phyloP scores from a whole-genome alignment of 2,797 vertebrate genomes.

The Brachymystax lenok region DNA sequence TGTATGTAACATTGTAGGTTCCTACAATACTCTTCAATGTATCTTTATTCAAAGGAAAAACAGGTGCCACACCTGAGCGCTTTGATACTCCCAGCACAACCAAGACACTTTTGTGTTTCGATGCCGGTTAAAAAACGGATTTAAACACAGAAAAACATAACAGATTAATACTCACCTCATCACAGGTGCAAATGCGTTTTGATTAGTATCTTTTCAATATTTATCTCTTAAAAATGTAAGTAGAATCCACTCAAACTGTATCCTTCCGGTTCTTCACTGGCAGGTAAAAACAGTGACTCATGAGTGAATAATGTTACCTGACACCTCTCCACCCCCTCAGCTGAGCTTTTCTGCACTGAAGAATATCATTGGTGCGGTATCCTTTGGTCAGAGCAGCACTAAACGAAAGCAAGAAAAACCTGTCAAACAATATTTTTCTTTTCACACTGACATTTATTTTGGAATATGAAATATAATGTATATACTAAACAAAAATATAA shows the following conservation, averaged over 20 bases:
- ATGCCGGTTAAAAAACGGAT: background rate
- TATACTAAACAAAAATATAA: too few relatives aligned
- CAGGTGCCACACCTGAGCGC: conserved; percentile 42
- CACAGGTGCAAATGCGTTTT: conserved; percentile 23
- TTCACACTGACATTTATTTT: background rate
- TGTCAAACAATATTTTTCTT: background rate
- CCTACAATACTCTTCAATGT: background rate
- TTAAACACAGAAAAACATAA: background rate
- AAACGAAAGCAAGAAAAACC: background rate
- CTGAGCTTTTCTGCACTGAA: background rate
- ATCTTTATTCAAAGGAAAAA: background rate
- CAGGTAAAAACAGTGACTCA: background rate
- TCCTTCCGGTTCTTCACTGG: conserved; percentile 14
- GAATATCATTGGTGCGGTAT: background rate
- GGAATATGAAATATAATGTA: background rate
- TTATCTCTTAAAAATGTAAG: background rate
- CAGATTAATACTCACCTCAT: conserved; percentile 13
- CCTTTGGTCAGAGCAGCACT: background rate
- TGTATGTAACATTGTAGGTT: background rate
- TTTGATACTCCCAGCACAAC: background rate
- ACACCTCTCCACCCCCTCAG: conserved; percentile 50
- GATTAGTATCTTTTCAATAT: background rate
- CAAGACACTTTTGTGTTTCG: background rate
- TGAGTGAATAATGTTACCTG: conserved; percentile 50
- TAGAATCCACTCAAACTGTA: background rate